Conservation (phyloP, 2,797 vertebrate species). For the Luscinia luscinia region DNA sequence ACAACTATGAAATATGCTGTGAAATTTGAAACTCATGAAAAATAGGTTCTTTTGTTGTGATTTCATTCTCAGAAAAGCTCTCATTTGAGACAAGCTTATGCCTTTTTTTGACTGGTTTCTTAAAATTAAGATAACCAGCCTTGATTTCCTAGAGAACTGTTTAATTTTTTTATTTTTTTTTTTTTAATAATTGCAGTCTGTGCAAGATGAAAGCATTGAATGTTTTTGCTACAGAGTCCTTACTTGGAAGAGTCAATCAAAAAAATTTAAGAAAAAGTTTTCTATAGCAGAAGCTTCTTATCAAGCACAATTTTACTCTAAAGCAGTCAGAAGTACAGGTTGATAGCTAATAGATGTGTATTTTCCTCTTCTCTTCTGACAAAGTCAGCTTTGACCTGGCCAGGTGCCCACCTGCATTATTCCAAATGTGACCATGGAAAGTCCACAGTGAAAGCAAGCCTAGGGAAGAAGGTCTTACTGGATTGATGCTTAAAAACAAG, state of each 20-base stretch:
- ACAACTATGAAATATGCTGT: slow-evolving; percentile 43
- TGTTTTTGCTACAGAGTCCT: neutral
- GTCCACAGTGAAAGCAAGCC: slow-evolving; percentile 80
- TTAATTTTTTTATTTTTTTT: neutral
- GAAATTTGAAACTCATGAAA: slow-evolving; percentile 47
- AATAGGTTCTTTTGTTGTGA: slow-evolving; percentile 30
- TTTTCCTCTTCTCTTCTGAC: slow-evolving; percentile 84
- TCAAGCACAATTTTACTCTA: neutral
- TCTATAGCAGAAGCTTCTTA: neutral
- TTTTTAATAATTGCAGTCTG: neutral
- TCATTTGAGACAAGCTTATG: neutral
- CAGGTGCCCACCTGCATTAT: slow-evolving; percentile 82
- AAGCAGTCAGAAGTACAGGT: neutral
- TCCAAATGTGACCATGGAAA: slow-evolving; percentile 88
- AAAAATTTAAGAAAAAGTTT: neutral
- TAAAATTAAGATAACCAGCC: neutral
- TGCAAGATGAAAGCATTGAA: neutral
- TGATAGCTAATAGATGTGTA: slow-evolving; percentile 64
- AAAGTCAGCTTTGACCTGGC: slow-evolving; percentile 80
- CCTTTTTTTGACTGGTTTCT: neutral
- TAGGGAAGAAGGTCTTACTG: slow-evolving; percentile 76
- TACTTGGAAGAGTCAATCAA: neutral
- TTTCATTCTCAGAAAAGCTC: neutral
- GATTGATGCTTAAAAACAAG: slow-evolving; percentile 65
- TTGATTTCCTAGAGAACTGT: neutral